Percentiles rank a stretch among this genome's conserved stretches.
Evolutionary conservation across 2,888 invertebrate species (phyloP).

Genomic region (Drosophila kokeensis): DNA sequence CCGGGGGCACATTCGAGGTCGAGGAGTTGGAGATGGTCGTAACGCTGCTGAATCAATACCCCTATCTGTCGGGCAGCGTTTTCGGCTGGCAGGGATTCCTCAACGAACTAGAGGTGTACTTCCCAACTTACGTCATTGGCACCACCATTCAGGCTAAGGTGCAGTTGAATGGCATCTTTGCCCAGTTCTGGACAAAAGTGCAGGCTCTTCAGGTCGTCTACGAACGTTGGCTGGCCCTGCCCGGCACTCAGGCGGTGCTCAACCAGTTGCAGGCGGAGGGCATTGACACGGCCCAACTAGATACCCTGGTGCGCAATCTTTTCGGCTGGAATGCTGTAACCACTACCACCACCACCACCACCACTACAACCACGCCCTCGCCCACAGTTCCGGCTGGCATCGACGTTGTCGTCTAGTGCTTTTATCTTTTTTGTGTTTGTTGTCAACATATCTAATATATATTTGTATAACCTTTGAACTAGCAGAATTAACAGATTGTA

Average conservation of each 20-base stretch:
- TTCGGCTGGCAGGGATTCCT: conserved; percentile 82
- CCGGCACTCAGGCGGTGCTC: conserved; percentile 62
- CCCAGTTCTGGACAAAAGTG: conserved; percentile 73
- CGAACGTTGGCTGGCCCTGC: conserved; percentile 75
- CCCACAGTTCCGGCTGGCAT: no score
- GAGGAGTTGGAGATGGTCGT: conserved; percentile 67
- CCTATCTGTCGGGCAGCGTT: conserved; percentile 69
- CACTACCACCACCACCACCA: conserved; percentile 29
- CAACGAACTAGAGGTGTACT: conserved; percentile 72
- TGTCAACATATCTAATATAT: conserved; percentile 54
- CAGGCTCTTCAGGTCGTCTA: conserved; percentile 69
- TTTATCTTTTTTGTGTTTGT: background rate
- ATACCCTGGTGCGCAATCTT: conserved; percentile 74
- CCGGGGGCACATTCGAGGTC: conserved; percentile 58
- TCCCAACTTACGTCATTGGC: conserved; percentile 69
- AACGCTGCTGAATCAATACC: conserved; percentile 64
- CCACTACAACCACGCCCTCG: conserved; percentile 1
- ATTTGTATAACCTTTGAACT: conserved; percentile 59
- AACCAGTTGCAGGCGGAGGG: conserved; percentile 69
- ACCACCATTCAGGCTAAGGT: conserved; percentile 73
- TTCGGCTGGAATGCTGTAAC: conserved; percentile 73
- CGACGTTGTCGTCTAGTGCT: background rate
- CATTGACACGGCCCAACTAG: conserved; percentile 71
- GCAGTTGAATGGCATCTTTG: conserved; percentile 70
- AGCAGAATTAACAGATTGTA: conserved; percentile 46